Evolutionary conservation across 1,140 invertebrate species (phyloP).

Genomic region (Pogonomyrmex californicus): DNA sequence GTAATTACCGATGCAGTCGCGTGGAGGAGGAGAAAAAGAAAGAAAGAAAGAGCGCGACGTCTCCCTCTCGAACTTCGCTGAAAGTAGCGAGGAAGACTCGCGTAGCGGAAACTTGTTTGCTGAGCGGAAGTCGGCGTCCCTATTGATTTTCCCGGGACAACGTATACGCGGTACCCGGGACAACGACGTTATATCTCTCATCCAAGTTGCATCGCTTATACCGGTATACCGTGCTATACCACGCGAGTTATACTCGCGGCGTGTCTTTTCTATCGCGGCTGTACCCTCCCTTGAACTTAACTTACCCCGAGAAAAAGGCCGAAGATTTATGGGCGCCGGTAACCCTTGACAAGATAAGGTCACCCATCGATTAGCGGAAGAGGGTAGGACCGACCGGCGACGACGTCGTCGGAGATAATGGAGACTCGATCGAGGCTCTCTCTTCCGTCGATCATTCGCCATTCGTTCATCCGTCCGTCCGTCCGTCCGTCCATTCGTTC

Average conservation of each 20-base stretch:
- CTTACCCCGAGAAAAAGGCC: slow-evolving; percentile 62
- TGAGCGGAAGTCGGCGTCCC: slow-evolving; percentile 53
- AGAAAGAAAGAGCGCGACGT: background rate
- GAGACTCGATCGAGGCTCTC: slow-evolving; percentile 61
- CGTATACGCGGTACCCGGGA: slow-evolving; percentile 57
- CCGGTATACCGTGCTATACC: slow-evolving; percentile 1
- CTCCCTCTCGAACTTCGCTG: slow-evolving; percentile 14
- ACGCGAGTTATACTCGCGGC: background rate
- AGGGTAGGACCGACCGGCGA: slow-evolving; percentile 50
- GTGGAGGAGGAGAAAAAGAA: too few species aligned
- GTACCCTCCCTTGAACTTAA: slow-evolving; percentile 73
- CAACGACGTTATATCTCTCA: slow-evolving; percentile 62
- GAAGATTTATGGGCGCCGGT: slow-evolving; percentile 71
- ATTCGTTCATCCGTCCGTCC: slow-evolving; percentile 8
- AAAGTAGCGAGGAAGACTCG: slow-evolving; percentile 42
- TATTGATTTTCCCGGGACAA: slow-evolving; percentile 62
- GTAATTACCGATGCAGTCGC: slow-evolving; percentile 21
- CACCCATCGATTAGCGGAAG: slow-evolving; percentile 72
- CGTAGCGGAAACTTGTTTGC: slow-evolving; percentile 56
- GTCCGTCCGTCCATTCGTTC: background rate
- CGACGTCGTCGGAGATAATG: slow-evolving; percentile 62
- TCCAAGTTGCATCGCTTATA: slow-evolving; percentile 63
- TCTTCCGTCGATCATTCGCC: slow-evolving; percentile 52
- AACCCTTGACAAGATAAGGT: slow-evolving; percentile 75
- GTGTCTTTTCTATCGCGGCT: slow-evolving; percentile 47